These are phyloP conservation scores for Bathynomus jamesi DNA, from an alignment of 1,140 invertebrate species.

Conservation along the genomic window DNA sequence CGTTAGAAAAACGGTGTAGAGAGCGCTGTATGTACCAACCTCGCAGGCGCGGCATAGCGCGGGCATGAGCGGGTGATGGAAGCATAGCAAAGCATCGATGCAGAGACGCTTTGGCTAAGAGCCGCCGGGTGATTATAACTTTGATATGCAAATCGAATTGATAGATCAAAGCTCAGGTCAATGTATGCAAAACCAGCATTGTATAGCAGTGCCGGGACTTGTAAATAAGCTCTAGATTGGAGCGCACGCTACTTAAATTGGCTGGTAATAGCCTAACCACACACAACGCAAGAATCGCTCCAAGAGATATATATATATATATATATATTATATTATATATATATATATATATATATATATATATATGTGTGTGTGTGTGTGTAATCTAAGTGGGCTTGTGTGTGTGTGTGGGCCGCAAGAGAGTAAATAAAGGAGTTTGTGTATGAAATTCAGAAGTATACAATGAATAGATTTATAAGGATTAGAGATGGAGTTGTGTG, in stretches of 20 bases:
- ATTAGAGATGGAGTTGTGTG: no score
- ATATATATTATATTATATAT: no score
- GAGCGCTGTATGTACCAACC: background rate
- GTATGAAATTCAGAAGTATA: no score
- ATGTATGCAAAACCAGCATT: constrained; percentile 18
- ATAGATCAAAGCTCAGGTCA: constrained; percentile 17
- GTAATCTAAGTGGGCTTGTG: no score
- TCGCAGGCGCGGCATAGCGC: background rate
- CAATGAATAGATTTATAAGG: no score
- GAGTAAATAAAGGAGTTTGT: no score
- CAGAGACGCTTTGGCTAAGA: background rate
- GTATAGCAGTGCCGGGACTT: background rate
- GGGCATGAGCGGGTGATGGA: background rate
- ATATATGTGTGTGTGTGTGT: no score
- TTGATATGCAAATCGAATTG: constrained; percentile 18
- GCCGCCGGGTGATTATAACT: constrained; percentile 16
- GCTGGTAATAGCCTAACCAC: constrained; percentile 3
- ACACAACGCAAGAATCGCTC: no score
- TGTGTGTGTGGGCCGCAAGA: no score
- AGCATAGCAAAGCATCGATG: background rate
- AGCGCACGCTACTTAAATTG: background rate
- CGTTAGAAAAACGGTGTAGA: background rate
- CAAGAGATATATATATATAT: no score
- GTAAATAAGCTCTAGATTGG: background rate
- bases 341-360: no score